Evolutionary conservation across 2,888 invertebrate genomes (phyloP).

Genomic region (Lacanobia wlatinum): DNA sequence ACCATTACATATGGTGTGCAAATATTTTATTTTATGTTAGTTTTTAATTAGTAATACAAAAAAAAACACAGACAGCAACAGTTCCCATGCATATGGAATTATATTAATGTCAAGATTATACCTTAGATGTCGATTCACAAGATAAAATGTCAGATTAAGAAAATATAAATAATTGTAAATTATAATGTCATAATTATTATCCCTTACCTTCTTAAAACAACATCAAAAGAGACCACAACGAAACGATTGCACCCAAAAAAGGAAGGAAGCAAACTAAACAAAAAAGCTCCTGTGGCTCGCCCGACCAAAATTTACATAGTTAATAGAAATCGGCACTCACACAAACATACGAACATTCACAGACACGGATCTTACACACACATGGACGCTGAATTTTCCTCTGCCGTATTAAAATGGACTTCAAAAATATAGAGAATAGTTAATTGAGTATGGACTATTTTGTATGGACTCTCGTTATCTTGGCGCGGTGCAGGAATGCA

Average conservation of each 20-base stretch:
- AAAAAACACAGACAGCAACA: no score
- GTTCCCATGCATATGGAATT: no score
- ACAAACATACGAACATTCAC: conserved; percentile 15
- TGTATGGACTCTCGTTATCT: conserved; percentile 37
- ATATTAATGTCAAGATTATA: no score
- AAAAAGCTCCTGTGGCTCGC: conserved; percentile 61
- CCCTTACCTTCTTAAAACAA: conserved; percentile 40
- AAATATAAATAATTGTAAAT: no score
- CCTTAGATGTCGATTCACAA: no score
- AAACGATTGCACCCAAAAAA: conserved; percentile 36
- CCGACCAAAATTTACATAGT: conserved; percentile 67
- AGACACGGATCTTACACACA: conserved; percentile 29
- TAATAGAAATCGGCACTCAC: conserved; percentile 68
- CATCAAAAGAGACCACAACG: conserved; percentile 37
- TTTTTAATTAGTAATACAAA: no score
- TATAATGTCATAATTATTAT: no score
- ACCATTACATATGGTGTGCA: no score
- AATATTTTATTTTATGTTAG: no score
- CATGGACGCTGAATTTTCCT: conserved; percentile 37
- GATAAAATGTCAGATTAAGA: no score
- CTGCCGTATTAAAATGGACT: conserved; percentile 48
- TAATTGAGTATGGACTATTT: conserved; percentile 51
- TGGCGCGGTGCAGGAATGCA: neutral
- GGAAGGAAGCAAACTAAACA: conserved; percentile 43
- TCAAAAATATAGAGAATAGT: conserved; percentile 58